Percentiles rank a stretch among this genome's conserved stretches.
phyloP scores from a whole-genome alignment of 2,888 invertebrate species.

The Melanargia galathea region DNA sequence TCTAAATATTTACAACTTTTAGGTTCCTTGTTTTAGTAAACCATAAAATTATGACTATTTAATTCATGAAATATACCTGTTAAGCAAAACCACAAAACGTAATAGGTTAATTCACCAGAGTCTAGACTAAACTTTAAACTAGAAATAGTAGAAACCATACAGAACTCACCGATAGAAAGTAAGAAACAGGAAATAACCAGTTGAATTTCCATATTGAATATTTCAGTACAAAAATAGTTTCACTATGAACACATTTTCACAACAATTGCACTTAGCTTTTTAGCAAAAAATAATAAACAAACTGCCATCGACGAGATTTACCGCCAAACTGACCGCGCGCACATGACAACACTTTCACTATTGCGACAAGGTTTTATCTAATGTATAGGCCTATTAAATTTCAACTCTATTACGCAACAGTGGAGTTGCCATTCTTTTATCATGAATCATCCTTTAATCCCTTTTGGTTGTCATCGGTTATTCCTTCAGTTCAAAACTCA shows the following conservation, averaged over 20 bases:
- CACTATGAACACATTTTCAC: slow-evolving; percentile 31
- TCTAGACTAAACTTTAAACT: background rate
- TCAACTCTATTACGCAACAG: slow-evolving; percentile 25
- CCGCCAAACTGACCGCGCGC: slow-evolving; percentile 70
- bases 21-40: too few relatives aligned
- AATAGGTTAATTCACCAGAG: background rate
- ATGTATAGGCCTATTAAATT: slow-evolving; percentile 31
- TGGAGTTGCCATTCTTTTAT: slow-evolving; percentile 37
- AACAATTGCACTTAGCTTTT: slow-evolving; percentile 24
- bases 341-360: slow-evolving; percentile 56
- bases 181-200: slow-evolving; percentile 42
- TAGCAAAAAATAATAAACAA: slow-evolving; percentile 38
- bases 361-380: slow-evolving; percentile 52
- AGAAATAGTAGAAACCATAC: background rate
- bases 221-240: slow-evolving; percentile 23
- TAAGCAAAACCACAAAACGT: background rate
- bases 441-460: slow-evolving; percentile 37
- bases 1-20: too few relatives aligned
- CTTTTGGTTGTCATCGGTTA: slow-evolving; percentile 31
- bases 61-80: background rate
- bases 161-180: slow-evolving; percentile 48
- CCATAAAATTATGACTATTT: background rate
- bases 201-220: slow-evolving; percentile 38
- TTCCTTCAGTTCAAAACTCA: slow-evolving; percentile 39
- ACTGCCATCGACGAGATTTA: slow-evolving; percentile 57